phyloP scores from a whole-genome alignment of 2,797 vertebrate genomes.

The Hyperoplus lanceolatus region DNA sequence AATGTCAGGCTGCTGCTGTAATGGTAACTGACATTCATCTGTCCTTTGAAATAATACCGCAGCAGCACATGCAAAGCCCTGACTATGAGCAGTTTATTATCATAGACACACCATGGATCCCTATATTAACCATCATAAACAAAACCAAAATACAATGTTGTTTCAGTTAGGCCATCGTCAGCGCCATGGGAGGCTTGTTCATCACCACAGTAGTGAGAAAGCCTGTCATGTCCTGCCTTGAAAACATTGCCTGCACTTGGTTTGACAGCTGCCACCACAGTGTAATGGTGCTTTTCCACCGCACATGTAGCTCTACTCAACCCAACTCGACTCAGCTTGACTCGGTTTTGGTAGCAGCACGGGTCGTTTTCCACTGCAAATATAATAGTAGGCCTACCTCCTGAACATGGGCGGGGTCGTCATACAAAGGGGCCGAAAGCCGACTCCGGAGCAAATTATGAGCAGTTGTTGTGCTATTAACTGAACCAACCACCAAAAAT shows the following conservation, averaged over 20 bases:
- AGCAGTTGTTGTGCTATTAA: too few relatives aligned
- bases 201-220: constrained; percentile 5
- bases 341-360: too few relatives aligned
- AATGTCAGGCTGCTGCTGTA: constrained; percentile 31
- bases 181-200: constrained; percentile 1
- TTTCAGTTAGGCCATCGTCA: constrained; percentile 51
- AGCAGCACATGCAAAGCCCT: neutral
- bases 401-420: too few relatives aligned
- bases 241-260: neutral
- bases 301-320: too few relatives aligned
- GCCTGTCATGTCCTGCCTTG: constrained; percentile 12
- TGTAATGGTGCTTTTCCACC: too few relatives aligned
- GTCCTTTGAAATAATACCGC: constrained; percentile 19
- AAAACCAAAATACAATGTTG: constrained; percentile 10
- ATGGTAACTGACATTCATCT: constrained; percentile 34
- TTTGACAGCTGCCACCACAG: neutral
- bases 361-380: too few relatives aligned
- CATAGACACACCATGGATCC: constrained; percentile 11
- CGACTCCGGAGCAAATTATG: too few relatives aligned
- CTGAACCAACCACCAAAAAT: too few relatives aligned
- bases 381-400: too few relatives aligned
- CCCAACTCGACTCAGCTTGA: too few relatives aligned
- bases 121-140: constrained; percentile 14
- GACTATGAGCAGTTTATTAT: constrained; percentile 23
- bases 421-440: too few relatives aligned